These are phyloP conservation scores for Herminia tarsipennalis DNA, from an alignment of 2,888 invertebrate species.

Conservation along the genomic window DNA sequence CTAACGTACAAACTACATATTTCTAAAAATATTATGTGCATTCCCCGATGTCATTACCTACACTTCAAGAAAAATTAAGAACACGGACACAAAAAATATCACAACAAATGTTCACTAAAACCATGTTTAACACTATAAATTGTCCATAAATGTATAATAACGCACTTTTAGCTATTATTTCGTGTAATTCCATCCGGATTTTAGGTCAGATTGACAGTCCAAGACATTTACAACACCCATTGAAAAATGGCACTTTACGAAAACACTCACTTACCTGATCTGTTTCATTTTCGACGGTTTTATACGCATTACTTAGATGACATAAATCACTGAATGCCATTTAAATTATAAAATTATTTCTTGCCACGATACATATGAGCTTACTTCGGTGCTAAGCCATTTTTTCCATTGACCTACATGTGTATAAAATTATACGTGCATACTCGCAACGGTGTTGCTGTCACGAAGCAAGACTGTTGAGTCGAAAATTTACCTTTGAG, in stretches of 20 bases:
- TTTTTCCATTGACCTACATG: constrained; percentile 85
- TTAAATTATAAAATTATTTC: constrained; percentile 83
- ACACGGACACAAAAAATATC: constrained; percentile 38
- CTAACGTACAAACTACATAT: constrained; percentile 76
- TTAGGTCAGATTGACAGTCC: constrained; percentile 81
- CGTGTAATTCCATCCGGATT: constrained; percentile 71
- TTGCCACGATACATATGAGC: constrained; percentile 83
- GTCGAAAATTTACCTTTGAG: constrained; percentile 23
- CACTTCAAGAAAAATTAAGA: constrained; percentile 50
- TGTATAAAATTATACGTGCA: constrained; percentile 80
- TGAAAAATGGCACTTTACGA: constrained; percentile 61
- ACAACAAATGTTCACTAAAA: constrained; percentile 34
- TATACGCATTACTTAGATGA: constrained; percentile 82
- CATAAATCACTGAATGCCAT: constrained; percentile 86
- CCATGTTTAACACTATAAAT: constrained; percentile 33
- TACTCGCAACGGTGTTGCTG: constrained; percentile 78
- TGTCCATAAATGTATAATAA: constrained; percentile 24
- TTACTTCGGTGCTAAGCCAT: constrained; percentile 81
- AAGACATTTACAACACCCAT: constrained; percentile 79
- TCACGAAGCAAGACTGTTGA: constrained; percentile 42
- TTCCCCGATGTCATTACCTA: constrained; percentile 75
- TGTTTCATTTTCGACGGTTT: constrained; percentile 82
- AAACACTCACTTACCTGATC: constrained; percentile 79
- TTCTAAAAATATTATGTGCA: constrained; percentile 84
- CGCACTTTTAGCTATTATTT: constrained; percentile 57